Conservation (phyloP, 2,888 invertebrate species). For the Hirtodrosophila alboralis region DNA sequence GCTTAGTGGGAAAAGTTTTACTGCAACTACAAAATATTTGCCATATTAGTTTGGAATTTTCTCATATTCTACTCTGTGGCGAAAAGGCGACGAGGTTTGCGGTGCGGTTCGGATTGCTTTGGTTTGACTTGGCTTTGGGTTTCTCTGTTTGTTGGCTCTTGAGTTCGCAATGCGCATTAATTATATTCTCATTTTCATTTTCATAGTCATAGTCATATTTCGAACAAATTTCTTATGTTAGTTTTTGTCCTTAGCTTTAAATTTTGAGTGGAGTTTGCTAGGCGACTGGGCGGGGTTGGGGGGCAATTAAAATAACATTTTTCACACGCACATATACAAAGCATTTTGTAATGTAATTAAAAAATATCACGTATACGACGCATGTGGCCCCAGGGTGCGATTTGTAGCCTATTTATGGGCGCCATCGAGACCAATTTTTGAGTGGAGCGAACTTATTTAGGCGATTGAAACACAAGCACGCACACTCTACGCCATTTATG, state of each 20-base stretch:
- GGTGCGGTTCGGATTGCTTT: constrained; percentile 4
- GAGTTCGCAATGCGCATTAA: constrained; percentile 47
- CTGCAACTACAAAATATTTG: constrained; percentile 65
- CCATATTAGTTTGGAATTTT: constrained; percentile 53
- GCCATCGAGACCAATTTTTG: constrained; percentile 46
- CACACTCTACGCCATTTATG: constrained; percentile 39
- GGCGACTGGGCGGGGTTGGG: constrained; percentile 5
- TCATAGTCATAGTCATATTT: constrained; percentile 10
- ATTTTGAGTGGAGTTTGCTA: constrained; percentile 22
- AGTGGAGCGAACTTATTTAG: constrained; percentile 35
- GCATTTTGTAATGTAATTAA: constrained; percentile 67
- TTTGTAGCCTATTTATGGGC: constrained; percentile 67
- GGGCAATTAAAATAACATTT: constrained; percentile 67
- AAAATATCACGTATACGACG: constrained; percentile 75
- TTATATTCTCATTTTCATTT: constrained; percentile 60
- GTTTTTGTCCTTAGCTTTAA: constrained; percentile 19
- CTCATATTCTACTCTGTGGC: constrained; percentile 16
- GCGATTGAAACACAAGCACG: constrained; percentile 51
- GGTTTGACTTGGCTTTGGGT: constrained; percentile 24
- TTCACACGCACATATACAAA: constrained; percentile 45
- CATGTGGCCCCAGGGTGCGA: constrained; percentile 67
- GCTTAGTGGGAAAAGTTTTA: constrained; percentile 41
- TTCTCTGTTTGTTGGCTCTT: constrained; percentile 18
- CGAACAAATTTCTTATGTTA: constrained; percentile 25
- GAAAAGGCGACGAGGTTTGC: constrained; percentile 6